These are phyloP conservation scores for Eonycteris spelaea DNA, from an alignment of 2,113 vertebrate species.

Conservation along the genomic window DNA sequence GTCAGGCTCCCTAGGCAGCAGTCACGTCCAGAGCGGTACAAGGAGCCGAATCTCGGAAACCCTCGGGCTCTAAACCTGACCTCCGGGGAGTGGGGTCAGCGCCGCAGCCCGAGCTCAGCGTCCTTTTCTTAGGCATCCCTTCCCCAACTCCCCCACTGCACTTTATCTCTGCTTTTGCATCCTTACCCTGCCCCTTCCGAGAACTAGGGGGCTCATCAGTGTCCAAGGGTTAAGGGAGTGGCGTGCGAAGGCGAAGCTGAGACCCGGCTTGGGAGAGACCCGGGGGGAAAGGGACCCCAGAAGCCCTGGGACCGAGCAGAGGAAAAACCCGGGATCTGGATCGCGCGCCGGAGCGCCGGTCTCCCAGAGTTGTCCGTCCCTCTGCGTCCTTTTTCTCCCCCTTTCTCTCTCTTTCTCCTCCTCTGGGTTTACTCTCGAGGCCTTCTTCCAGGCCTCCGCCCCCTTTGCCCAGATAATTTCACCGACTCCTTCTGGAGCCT, in stretches of 20 bases:
- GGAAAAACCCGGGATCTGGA: slow-evolving; percentile 69
- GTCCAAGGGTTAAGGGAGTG: too few species aligned
- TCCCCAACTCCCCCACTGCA: neutral
- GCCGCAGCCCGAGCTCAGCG: neutral
- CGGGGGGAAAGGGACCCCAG: slow-evolving; percentile 13
- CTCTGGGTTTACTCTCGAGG: neutral
- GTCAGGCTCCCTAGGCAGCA: neutral
- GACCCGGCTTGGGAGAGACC: neutral
- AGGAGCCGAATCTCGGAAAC: too few species aligned
- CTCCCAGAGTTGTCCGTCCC: neutral
- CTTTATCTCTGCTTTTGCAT: neutral
- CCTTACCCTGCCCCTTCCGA: neutral
- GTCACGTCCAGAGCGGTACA: neutral
- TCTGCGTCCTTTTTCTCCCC: neutral
- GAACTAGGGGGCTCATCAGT: neutral
- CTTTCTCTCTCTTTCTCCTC: neutral
- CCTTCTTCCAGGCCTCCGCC: neutral
- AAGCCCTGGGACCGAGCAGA: slow-evolving; percentile 34
- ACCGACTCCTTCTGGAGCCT: neutral
- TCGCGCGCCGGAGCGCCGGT: neutral
- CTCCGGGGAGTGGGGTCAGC: neutral
- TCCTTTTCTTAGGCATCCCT: neutral
- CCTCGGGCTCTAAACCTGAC: neutral
- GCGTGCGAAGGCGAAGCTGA: neutral
- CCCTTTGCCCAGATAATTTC: neutral